phyloP scores from a whole-genome alignment of 2,888 invertebrate genomes.

The Mystacides longicornis region DNA sequence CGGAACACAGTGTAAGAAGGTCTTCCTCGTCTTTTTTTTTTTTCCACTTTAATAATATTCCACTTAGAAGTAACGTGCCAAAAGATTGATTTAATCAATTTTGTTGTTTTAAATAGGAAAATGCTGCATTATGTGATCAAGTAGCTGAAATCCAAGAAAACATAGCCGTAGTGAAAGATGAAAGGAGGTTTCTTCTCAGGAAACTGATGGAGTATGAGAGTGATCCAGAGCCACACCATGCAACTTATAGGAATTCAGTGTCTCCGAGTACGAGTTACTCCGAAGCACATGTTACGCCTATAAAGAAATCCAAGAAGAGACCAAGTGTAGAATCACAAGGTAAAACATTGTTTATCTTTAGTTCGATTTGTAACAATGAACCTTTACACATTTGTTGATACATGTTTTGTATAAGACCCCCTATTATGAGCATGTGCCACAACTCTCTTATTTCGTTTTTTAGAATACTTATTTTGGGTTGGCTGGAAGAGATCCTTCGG shows the following conservation, averaged over 20 bases:
- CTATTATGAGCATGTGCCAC: no score
- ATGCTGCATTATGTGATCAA: slow-evolving; percentile 82
- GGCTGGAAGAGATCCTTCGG: no score
- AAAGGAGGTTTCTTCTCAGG: slow-evolving; percentile 70
- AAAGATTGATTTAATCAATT: neutral
- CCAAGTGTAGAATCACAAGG: slow-evolving; percentile 27
- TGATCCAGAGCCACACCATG: slow-evolving; percentile 34
- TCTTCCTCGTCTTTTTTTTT: neutral
- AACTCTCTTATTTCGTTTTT: no score
- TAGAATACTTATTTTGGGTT: no score
- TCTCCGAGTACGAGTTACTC: slow-evolving; percentile 26
- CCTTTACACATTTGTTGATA: no score
- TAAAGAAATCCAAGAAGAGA: slow-evolving; percentile 29
- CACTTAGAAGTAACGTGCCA: neutral
- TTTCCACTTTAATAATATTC: neutral
- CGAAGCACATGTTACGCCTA: slow-evolving; percentile 19
- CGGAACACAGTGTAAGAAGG: neutral
- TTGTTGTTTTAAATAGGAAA: slow-evolving; percentile 52
- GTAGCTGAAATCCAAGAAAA: slow-evolving; percentile 78
- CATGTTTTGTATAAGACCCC: no score
- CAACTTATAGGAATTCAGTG: slow-evolving; percentile 22
- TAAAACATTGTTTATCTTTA: no score
- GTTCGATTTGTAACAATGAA: no score
- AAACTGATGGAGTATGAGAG: slow-evolving; percentile 65
- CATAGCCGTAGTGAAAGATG: slow-evolving; percentile 71